Base-by-base conservation (phyloP, 2,888 invertebrate genomes). In the Lumbricus terrestris region DNA sequence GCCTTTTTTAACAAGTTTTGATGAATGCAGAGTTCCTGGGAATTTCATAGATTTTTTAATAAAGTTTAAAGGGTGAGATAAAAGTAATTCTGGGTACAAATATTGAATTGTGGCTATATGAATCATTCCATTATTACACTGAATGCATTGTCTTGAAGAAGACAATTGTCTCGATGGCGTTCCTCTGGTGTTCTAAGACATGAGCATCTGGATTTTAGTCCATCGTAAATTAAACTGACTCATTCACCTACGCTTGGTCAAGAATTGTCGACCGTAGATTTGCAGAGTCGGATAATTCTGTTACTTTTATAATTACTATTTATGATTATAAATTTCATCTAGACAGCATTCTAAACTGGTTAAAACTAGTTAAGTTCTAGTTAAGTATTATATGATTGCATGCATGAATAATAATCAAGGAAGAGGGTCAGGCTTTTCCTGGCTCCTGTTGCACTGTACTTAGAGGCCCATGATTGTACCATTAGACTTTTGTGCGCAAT, bases 101-200 rank as follows among this genome's bases (percentile, higher is more conserved):
- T n/a, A 23, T n/a, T n/a, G 2, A n/a, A 8, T n/a, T 1, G 4
- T 23, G 4, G 23, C 20, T 47, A 23, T 20, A 20, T 47, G 23
- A 20, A 47, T 47, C 47, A 8, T 29, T 69, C 8, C 69, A 11
- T 69, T 29, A 16, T 16, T n/a, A n/a, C n/a, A n/a, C n/a, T 69
- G n/a, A n/a, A 11, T 20, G 47, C 29, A n/a, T n/a, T 69, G 69
- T n/a, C 69, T 69, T n/a, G 69, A 69, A 69, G 69, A 11, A 69
- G n/a, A 69, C n/a, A 6, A 23, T 85, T 20, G 34, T 85, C 35
- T 85, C 37, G 85, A 85, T 85, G 85, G 85, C 37, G 85, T 85
- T 85, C 85, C 85, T 85, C 85, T 85, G 85, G 85, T 15, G 23
- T 85, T 37, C 37, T 37, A 35, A 85, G 85, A 69, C 37, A 85